Percentiles rank a stretch among this genome's conserved stretches.
These are phyloP conservation scores for Zapornia atra DNA, from an alignment of 2,113 vertebrate genomes.

Conservation along the genomic window DNA sequence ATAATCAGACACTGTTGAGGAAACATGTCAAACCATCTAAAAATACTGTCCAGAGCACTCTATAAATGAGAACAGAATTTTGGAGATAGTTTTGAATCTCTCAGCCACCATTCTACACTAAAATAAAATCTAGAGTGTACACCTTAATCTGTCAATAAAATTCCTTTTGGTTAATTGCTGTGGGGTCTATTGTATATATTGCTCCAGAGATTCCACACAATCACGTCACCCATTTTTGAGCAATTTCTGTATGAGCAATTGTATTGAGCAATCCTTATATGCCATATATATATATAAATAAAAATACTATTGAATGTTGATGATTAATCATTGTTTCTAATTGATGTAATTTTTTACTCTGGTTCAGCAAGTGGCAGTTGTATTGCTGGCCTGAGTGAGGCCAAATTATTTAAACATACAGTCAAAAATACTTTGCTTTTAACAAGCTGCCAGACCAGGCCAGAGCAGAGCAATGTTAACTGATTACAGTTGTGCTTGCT, in stretches of 20 bases:
- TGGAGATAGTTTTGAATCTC: neutral
- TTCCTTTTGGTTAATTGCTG: accelerated
- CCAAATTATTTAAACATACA: neutral
- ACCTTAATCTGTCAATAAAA: neutral
- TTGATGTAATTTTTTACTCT: neutral
- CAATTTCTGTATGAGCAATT: no score
- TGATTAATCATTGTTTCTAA: neutral
- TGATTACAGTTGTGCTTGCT: neutral
- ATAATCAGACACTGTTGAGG: neutral
- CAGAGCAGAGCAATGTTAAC: neutral
- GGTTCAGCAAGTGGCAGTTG: neutral
- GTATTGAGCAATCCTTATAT: neutral
- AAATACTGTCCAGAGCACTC: neutral
- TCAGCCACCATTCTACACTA: neutral
- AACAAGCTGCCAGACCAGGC: neutral
- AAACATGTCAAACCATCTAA: neutral
- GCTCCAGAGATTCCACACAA: neutral
- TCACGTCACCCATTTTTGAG: neutral
- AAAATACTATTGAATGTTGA: neutral
- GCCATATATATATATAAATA: neutral
- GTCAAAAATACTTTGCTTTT: neutral
- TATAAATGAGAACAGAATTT: neutral
- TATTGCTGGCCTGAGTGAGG: neutral
- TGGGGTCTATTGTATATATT: neutral
- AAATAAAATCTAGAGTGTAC: neutral